Evolutionary conservation across 2,797 vertebrate genomes (phyloP).

Genomic region (Xerus rutilus): DNA sequence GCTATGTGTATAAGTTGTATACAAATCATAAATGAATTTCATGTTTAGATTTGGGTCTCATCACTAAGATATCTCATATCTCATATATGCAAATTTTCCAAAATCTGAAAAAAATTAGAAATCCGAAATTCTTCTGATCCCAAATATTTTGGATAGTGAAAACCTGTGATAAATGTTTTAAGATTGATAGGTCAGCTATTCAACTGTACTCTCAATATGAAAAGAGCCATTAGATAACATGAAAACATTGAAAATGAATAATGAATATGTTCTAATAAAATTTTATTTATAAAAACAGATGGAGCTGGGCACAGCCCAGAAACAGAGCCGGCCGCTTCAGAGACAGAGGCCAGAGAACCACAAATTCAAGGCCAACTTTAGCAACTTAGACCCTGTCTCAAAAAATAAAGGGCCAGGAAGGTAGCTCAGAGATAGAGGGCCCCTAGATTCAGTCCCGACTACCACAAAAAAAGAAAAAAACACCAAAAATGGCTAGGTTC

Average conservation of each 20-base stretch:
- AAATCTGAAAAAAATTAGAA: not conserved
- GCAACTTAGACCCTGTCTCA: no score
- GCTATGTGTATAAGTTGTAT: not conserved
- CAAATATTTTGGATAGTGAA: not conserved
- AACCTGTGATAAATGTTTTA: not conserved
- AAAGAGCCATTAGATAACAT: not conserved
- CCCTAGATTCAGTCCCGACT: no score
- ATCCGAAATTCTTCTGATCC: not conserved
- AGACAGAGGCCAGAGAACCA: no score
- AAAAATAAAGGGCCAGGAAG: no score
- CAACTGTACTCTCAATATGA: not conserved
- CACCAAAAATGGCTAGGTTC: not conserved
- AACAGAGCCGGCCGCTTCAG: no score
- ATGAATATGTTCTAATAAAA: slow-evolving; percentile 14
- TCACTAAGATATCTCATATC: not conserved
- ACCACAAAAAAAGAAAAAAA: no score
- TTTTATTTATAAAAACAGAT: slow-evolving; percentile 32
- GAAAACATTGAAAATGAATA: not conserved
- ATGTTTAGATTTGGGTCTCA: not conserved
- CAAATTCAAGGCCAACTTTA: no score
- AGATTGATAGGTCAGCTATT: not conserved
- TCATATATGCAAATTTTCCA: not conserved
- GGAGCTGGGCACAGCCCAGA: no score
- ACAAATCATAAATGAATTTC: not conserved
- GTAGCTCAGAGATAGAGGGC: no score